Evolutionary conservation across 1,140 invertebrate genomes (phyloP).

Genomic region (Conopomorpha cramerella): DNA sequence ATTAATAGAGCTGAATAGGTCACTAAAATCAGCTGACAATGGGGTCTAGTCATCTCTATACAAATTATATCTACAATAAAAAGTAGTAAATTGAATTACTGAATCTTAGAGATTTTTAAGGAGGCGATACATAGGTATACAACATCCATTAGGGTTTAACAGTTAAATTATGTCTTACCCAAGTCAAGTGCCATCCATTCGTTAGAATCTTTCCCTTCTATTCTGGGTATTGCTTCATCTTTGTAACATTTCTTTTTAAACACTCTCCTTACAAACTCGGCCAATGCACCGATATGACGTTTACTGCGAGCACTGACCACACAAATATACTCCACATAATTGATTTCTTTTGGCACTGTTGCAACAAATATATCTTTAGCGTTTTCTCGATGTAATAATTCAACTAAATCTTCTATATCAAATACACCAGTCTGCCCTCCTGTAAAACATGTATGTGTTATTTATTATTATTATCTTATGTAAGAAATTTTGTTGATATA

Average conservation of each 20-base stretch:
- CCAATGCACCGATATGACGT: constrained; percentile 76
- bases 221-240: constrained; percentile 70
- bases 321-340: constrained; percentile 84
- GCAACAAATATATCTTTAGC: constrained; percentile 82
- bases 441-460: constrained; percentile 39
- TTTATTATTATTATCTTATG: no score
- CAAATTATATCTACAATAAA: no score
- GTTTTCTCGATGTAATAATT: constrained; percentile 76
- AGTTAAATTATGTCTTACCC: no score
- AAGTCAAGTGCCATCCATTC: constrained; percentile 92
- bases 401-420: constrained; percentile 85
- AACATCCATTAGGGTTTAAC: no score
- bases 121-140: no score
- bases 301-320: constrained; percentile 74
- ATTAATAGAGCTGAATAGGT: no score
- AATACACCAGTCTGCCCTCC: constrained; percentile 81
- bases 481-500: no score
- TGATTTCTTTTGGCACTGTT: constrained; percentile 70
- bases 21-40: no score
- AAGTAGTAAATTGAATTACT: no score
- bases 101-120: no score
- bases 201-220: constrained; percentile 75
- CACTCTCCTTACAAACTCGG: constrained; percentile 76
- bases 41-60: no score
- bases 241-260: constrained; percentile 75